A percentile compares a stretch with the other conserved stretches of the same genome.
Conservation (phyloP, 2,797 vertebrate genomes). For the Tangara arthus region DNA sequence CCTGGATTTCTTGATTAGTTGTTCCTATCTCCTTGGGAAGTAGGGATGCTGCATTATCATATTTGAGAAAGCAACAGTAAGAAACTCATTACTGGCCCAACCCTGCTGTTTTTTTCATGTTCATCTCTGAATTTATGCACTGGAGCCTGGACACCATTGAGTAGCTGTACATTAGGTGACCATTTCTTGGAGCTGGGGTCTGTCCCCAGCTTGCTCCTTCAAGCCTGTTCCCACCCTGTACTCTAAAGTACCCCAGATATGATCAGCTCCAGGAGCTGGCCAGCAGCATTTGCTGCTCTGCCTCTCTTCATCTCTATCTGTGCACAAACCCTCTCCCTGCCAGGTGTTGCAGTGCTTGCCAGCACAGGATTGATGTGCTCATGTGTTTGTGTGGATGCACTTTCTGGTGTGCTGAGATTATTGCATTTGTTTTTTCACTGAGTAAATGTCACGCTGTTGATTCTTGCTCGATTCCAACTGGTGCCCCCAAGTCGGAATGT, state of each 20-base stretch:
- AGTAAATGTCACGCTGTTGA: neutral
- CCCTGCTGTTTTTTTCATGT: neutral
- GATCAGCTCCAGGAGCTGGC: neutral
- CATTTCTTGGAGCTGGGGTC: neutral
- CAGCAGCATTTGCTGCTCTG: neutral
- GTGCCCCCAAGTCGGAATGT: neutral
- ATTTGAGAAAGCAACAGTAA: neutral
- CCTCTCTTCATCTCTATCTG: neutral
- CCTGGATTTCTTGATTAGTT: neutral
- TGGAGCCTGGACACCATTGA: neutral
- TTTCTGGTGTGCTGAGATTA: neutral
- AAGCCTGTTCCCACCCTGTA: neutral
- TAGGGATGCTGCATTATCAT: accelerated
- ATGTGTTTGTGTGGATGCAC: neutral
- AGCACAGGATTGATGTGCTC: neutral
- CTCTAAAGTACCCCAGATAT: neutral
- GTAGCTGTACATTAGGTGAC: neutral
- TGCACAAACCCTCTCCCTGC: neutral
- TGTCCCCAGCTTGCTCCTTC: neutral
- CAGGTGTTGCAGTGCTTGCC: neutral
- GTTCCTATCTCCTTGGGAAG: neutral
- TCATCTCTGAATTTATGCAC: neutral
- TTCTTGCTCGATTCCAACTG: neutral
- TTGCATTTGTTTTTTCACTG: neutral
- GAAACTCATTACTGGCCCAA: neutral